Base-by-base conservation (phyloP, 2,888 invertebrate genomes). In the Cerastoderma edule region DNA sequence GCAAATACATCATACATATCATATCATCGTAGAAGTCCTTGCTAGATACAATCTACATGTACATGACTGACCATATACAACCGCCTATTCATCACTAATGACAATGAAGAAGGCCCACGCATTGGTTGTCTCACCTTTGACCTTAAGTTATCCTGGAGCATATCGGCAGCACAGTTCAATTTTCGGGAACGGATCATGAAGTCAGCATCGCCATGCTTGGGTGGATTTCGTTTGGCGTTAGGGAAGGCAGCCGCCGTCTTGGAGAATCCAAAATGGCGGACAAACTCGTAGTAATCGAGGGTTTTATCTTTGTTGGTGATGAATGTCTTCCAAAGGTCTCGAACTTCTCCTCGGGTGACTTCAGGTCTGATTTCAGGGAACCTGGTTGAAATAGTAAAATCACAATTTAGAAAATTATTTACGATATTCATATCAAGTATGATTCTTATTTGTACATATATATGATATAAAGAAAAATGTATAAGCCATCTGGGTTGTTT, bases 71-170 rank as follows among this genome's bases (percentile, higher is more conserved):
- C n/a, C n/a, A n/a, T n/a, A n/a, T n/a, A n/a, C n/a, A n/a, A n/a
- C n/a, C n/a, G n/a, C n/a, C n/a, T n/a, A n/a, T n/a, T n/a, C n/a
- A n/a, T n/a, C n/a, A n/a, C n/a, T n/a, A n/a, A n/a, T n/a, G n/a
- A n/a, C n/a, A n/a, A n/a, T n/a, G n/a, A n/a, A n/a, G n/a, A n/a
- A n/a, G n/a, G n/a, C n/a, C n/a, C n/a, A n/a, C n/a, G n/a, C n/a
- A n/a, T n/a, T n/a, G n/a, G n/a, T n/a, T n/a, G n/a, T n/a, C 50
- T 73, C 69, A 92, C 92, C 91, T 92, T 92, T n/a, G 92, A 84
- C 60, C 92, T 82, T 1, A 92, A 87, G 71, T 83, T 90, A 75
- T 92, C 92, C 39, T 90, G 90, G 33, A 92, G 83, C 90, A 92
- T 90, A 72, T 92, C 92, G 6, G 89, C 83, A 19, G 91, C 92